Percentiles rank a stretch among this genome's conserved stretches.
Evolutionary conservation across 1,140 invertebrate genomes (phyloP).

Genomic region (Cydia pomonella): DNA sequence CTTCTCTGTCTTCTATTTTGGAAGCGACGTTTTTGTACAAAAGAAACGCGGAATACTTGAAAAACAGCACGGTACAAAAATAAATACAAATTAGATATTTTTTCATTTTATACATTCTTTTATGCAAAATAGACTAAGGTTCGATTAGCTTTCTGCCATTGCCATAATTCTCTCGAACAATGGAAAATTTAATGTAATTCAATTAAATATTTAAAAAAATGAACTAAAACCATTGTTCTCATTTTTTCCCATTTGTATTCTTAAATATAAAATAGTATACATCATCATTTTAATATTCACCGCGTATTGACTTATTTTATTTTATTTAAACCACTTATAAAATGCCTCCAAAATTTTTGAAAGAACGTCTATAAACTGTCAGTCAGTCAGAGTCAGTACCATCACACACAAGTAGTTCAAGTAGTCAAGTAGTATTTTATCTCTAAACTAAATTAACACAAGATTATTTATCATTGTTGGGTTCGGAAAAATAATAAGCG

Average conservation of each 20-base stretch:
- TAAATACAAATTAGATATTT: conserved; percentile 20
- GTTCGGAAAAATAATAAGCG: background rate
- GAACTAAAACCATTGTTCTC: too few relatives aligned
- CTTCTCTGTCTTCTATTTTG: conserved; percentile 22
- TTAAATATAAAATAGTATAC: too few relatives aligned
- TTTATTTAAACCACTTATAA: too few relatives aligned
- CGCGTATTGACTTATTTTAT: too few relatives aligned
- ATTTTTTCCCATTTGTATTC: too few relatives aligned
- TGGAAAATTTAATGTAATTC: background rate
- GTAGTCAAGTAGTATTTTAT: background rate
- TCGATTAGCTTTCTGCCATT: background rate
- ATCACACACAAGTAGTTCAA: too few relatives aligned
- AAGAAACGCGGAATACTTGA: conserved; percentile 17
- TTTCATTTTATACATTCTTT: conserved; percentile 4
- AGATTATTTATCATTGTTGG: background rate
- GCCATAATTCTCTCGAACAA: background rate
- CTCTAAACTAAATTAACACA: background rate
- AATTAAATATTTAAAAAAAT: too few relatives aligned
- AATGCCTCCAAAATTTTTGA: too few relatives aligned
- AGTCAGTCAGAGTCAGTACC: background rate
- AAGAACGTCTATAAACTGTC: too few relatives aligned
- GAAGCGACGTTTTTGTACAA: conserved; percentile 22
- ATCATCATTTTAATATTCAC: too few relatives aligned
- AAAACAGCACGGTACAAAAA: conserved; percentile 19
- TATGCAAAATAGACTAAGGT: background rate